Base-by-base conservation (phyloP, 2,113 vertebrate genomes). In the Catharus fuscescens region DNA sequence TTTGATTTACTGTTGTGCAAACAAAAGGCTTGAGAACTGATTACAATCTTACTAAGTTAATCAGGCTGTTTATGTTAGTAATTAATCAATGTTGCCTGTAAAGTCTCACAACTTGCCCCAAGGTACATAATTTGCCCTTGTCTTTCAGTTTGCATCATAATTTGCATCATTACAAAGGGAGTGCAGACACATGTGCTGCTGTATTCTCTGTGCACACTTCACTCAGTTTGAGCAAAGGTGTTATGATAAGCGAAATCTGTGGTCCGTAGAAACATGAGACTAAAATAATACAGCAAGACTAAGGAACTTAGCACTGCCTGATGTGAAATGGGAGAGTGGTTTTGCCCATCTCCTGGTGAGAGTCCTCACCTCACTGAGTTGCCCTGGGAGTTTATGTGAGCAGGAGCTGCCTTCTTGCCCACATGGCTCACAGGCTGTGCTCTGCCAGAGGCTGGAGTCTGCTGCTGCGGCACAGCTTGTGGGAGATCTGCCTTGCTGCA, bases 1-100 rank as follows among this genome's bases (percentile, higher is more conserved):
- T 95, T 96, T 96, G 93, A 94, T 95, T 96, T 95, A 96, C 52
- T 90, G 93, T 86, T 84, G 45, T 64, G 71, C 82, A 95, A 95
- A 96, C 90, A 93, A 94, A 97, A 92, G 65, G 36, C 45, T 78
- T 84, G 86, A 90, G 88, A 83, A 69, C 69, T 90, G 93, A 95
- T 96, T 94, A 48, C 80, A 86, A 92, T 95, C 93, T 93, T 57
- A 47, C 60, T 48, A 52, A 90, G 70, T 80, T 94, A 93, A 95
- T 91, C 91, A 82, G 84, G 34, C 38, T 93, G 62, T 95, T 96
- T 94, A 90, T 95, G 87, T 92, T 87, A 73, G 93, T 36, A 95
- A 96, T 95, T 95, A 95, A 94, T 97, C 96, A 95, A 74, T 83
- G 82, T 56, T 94, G 72, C n/a, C 36, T 81, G 64, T 90, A 81